A percentile compares a stretch with the other conserved stretches of the same genome.
These are phyloP conservation scores for Trichacis sp. DNA, from an alignment of 2,888 invertebrate species.

Conservation along the genomic window DNA sequence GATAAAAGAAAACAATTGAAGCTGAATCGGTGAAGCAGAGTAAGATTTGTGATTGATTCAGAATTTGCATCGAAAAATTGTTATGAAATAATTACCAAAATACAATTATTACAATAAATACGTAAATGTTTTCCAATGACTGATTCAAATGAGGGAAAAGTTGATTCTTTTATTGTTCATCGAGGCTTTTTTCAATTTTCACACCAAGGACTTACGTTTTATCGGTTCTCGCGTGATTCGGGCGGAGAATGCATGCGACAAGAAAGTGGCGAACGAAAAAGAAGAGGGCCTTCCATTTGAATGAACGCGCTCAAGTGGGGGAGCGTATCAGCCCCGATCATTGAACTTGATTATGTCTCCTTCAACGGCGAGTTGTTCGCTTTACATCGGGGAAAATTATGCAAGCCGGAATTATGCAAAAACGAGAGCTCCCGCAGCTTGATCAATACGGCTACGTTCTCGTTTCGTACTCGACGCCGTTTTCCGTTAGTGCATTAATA, in stretches of 20 bases:
- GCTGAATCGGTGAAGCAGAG: no score
- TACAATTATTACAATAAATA: no score
- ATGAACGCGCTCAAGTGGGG: neutral
- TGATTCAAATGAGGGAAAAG: no score
- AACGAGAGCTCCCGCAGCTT: neutral
- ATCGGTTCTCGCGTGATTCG: constrained; percentile 9
- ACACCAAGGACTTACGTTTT: constrained; percentile 5
- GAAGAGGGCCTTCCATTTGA: neutral
- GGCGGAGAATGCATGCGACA: constrained; percentile 6
- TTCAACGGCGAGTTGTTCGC: neutral
- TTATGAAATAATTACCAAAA: no score
- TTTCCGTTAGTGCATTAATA: neutral
- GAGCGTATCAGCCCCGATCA: constrained; percentile 2
- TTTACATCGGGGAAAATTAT: constrained; percentile 4
- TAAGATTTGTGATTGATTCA: no score
- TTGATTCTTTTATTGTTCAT: no score
- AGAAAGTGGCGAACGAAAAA: constrained; percentile 1
- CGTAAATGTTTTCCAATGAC: no score
- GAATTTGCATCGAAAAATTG: no score
- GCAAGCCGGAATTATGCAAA: constrained; percentile 9
- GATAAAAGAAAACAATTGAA: no score
- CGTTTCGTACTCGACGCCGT: neutral
- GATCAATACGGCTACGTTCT: constrained; percentile 2
- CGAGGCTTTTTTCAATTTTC: constrained; percentile 8
- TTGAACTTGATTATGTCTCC: constrained; percentile 7